These are phyloP conservation scores for Cephus spinipes DNA, from an alignment of 2,888 invertebrate species.

Conservation along the genomic window DNA sequence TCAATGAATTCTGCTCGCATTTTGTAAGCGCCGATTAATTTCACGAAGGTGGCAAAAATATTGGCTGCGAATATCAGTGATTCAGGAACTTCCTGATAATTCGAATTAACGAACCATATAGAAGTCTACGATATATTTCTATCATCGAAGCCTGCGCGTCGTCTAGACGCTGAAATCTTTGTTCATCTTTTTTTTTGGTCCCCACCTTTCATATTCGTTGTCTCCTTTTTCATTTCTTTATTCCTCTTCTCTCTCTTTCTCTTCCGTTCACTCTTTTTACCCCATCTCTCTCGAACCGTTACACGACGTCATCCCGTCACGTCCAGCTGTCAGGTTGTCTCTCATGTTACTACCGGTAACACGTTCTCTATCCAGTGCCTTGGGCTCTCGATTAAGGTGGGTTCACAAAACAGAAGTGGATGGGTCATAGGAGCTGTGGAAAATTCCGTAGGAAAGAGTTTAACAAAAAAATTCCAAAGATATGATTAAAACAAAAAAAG, in stretches of 20 bases:
- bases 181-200: background rate
- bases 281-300: constrained; percentile 42
- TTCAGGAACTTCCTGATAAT: background rate
- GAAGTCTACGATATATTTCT: background rate
- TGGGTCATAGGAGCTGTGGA: background rate
- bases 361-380: background rate
- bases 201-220: background rate
- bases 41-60: no score
- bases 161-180: background rate
- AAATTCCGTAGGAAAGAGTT: background rate
- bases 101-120: background rate
- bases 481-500: background rate
- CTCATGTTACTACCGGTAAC: constrained; percentile 8
- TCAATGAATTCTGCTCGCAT: no score
- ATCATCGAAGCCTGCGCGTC: background rate
- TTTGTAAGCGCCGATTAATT: no score
- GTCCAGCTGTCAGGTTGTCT: constrained; percentile 42
- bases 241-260: background rate
- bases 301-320: constrained; percentile 47
- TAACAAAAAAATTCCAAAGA: no score
- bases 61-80: background rate
- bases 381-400: background rate
- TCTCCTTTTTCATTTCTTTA: background rate
- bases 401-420: background rate
- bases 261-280: constrained; percentile 19